A percentile compares a stretch with the other conserved stretches of the same genome.
Evolutionary conservation across 53 echinoderm and acorn worm genomes (phyloP).

Genomic region (Apostichopus leukothele): DNA sequence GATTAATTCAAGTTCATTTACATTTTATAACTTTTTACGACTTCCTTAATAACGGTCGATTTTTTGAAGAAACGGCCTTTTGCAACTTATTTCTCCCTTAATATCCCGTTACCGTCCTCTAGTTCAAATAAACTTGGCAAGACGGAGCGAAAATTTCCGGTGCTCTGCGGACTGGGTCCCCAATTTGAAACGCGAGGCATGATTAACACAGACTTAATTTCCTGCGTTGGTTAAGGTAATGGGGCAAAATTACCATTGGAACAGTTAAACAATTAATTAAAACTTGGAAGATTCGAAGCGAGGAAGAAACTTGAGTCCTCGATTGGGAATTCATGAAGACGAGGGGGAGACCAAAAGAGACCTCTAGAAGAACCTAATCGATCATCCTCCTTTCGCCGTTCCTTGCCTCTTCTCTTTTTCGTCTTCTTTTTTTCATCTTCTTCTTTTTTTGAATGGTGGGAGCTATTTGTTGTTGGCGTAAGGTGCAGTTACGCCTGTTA

Average conservation of each 20-base stretch:
- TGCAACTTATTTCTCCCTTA: conserved; percentile 46
- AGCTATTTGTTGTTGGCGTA: conserved; percentile 30
- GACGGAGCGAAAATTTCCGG: conserved; percentile 52
- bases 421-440: background rate
- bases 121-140: conserved; percentile 45
- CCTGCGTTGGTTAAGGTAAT: conserved; percentile 50
- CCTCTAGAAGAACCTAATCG: background rate
- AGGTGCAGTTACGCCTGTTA: background rate
- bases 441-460: background rate
- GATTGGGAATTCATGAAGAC: conserved; percentile 24
- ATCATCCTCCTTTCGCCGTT: conserved; percentile 4
- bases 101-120: conserved; percentile 43
- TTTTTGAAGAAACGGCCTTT: background rate
- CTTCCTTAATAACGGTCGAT: conserved; percentile 39
- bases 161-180: conserved; percentile 24
- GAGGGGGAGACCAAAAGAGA: background rate
- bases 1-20: conserved; percentile 49
- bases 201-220: conserved; percentile 40
- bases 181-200: conserved; percentile 48
- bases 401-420: background rate
- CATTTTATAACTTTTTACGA: conserved; percentile 50
- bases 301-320: conserved; percentile 27
- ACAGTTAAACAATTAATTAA: conserved; percentile 52
- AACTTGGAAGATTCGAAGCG: conserved; percentile 23
- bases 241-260: conserved; percentile 42